Base-by-base conservation (phyloP, 2,888 invertebrate species). In the Hartigia nigra region DNA sequence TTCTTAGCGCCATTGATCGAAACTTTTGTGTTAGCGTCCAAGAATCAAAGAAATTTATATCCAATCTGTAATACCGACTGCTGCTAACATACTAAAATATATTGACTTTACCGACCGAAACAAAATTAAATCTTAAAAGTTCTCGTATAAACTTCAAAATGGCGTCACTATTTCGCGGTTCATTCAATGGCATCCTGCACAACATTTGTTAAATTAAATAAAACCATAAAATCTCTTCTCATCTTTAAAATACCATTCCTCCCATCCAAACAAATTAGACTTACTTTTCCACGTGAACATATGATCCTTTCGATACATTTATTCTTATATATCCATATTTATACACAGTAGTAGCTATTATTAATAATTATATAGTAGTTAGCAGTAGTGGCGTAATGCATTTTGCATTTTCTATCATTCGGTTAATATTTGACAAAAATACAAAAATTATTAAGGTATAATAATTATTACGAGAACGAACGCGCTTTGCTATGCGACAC, bases 391-490 rank as follows among this genome's bases (percentile, higher is more conserved):
- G 86, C 87, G 80, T 84, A 87, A 87, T 89, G 90, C 88, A 86
- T 86, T 82, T 87, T 87, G 88, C 88, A 87, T 87, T 85, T 80
- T 83, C 83, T 81, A 85, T 87, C 82, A 76, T 83, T 88, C 83
- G 87, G 85, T 90, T 89, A 90, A 89, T 89, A 88, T 87, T 88
- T 89, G 88, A 88, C 86, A 89, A 90, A 90, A 90, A 90, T 89
- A 90, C 88, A 90, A 90, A 90, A 90, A 89, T 89, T 87, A 89
- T 89, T 88, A 89, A 88, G 87, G 83, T 88, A 87, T 90, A 86
- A 86, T 87, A 87, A 87, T 87, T 85, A 85, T 87, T 86, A 86
- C 83, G 86, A 88, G 86, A 87, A 87, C 84, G 84, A 87, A 90
- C 86, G 84, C 81, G 81, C 80, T 83, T 55, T 81, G 76, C 82